phyloP scores from a whole-genome alignment of 2,888 invertebrate species.

The Heteropelma amictum region DNA sequence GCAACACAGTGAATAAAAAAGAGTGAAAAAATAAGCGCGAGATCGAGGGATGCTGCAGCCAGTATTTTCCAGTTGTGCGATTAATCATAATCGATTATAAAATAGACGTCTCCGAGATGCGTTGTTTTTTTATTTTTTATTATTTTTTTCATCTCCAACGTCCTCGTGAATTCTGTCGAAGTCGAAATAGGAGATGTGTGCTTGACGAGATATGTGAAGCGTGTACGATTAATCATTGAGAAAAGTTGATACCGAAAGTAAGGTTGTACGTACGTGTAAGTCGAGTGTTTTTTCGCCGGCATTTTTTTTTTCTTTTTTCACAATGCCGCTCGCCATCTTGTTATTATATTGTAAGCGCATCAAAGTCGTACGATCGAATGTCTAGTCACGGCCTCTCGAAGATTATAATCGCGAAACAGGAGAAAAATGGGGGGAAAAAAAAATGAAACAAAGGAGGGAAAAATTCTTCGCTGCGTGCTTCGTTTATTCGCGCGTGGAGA shows the following conservation, averaged over 20 bases:
- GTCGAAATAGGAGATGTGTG: slow-evolving; percentile 47
- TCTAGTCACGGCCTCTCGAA: slow-evolving; percentile 78
- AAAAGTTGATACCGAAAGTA: slow-evolving; percentile 69
- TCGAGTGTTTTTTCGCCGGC: slow-evolving; percentile 74
- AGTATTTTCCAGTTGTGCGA: slow-evolving; percentile 72
- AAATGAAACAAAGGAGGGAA: slow-evolving; percentile 10
- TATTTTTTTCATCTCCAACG: slow-evolving; percentile 54
- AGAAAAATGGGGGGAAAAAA: slow-evolving; percentile 50
- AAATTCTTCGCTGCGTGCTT: slow-evolving; percentile 70
- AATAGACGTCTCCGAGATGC: slow-evolving; percentile 58
- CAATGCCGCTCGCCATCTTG: slow-evolving; percentile 76
- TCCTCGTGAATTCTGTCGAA: slow-evolving; percentile 42
- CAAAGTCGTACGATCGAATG: slow-evolving; percentile 74
- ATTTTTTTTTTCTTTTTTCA: slow-evolving; percentile 70
- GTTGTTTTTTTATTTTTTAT: background rate
- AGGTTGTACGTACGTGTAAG: slow-evolving; percentile 66
- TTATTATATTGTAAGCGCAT: slow-evolving; percentile 75
- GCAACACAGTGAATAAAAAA: slow-evolving; percentile 5
- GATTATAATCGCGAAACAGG: too few relatives aligned
- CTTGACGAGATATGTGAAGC: slow-evolving; percentile 32
- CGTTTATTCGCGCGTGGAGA: slow-evolving; percentile 60
- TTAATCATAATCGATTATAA: slow-evolving; percentile 72
- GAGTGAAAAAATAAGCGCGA: slow-evolving; percentile 42
- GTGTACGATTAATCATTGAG: slow-evolving; percentile 46
- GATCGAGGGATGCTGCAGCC: slow-evolving; percentile 67